A percentile compares a stretch with the other conserved stretches of the same genome.
Evolutionary conservation across 2,888 invertebrate genomes (phyloP).

Genomic region (Schizotus pectinicornis): DNA sequence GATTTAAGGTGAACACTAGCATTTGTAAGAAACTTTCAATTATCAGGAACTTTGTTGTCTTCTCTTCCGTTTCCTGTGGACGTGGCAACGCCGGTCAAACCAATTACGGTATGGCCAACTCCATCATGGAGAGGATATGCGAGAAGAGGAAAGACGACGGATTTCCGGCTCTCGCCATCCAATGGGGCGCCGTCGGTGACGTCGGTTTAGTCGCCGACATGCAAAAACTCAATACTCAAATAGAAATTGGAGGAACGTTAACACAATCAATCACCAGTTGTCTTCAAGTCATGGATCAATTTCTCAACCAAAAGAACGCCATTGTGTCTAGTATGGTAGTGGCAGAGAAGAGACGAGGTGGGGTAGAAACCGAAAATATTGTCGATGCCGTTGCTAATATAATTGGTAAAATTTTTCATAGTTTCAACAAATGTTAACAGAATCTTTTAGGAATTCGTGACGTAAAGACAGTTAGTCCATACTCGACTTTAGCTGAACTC

Average conservation of each 20-base stretch:
- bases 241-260: constrained; percentile 64
- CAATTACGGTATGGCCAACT: constrained; percentile 88
- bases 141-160: constrained; percentile 74
- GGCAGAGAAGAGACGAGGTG: constrained; percentile 66
- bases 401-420: too few relatives aligned
- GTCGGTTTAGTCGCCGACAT: constrained; percentile 68
- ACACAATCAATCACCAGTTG: constrained; percentile 70
- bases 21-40: too few relatives aligned
- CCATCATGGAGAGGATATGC: constrained; percentile 85
- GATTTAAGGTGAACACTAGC: too few relatives aligned
- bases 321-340: constrained; percentile 82
- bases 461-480: constrained; percentile 71
- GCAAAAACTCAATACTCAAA: constrained; percentile 52
- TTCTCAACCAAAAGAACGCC: constrained; percentile 66
- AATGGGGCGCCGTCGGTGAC: constrained; percentile 94
- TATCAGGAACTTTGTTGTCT: constrained; percentile 79
- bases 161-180: constrained; percentile 80
- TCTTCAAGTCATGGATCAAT: constrained; percentile 65
- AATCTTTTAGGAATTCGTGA: constrained; percentile 64
- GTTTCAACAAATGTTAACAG: too few relatives aligned
- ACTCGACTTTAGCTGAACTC: constrained; percentile 82
- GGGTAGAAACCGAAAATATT: too few relatives aligned
- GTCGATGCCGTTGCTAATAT: too few relatives aligned
- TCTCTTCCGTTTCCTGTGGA: constrained; percentile 91
- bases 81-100: constrained; percentile 91